These are phyloP conservation scores for Zaprionus davidi DNA, from an alignment of 1,140 invertebrate species.

Conservation along the genomic window DNA sequence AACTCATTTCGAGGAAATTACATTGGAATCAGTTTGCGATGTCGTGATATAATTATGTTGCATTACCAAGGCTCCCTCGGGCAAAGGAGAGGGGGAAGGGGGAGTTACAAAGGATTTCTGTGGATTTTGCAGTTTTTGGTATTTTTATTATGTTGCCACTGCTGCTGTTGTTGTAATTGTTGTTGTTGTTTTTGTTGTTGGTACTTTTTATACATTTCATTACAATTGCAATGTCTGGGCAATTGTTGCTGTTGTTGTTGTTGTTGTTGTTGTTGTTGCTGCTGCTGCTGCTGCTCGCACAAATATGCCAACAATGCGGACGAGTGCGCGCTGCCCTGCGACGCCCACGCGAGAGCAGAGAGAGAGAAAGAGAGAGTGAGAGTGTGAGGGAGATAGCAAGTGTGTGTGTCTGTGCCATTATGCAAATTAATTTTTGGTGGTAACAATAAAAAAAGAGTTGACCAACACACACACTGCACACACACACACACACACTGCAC, in stretches of 20 bases:
- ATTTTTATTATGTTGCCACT: background rate
- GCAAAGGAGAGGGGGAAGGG: background rate
- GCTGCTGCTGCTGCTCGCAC: constrained; percentile 8
- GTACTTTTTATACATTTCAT: constrained; percentile 12
- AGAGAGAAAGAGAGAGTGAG: background rate
- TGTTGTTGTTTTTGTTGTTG: background rate
- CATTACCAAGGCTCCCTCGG: background rate
- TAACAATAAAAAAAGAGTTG: constrained; percentile 54
- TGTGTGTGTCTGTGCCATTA: constrained; percentile 53
- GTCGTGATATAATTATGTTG: constrained; percentile 7
- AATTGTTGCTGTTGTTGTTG: constrained; percentile 1
- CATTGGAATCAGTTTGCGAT: constrained; percentile 6
- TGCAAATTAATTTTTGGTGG: constrained; percentile 81
- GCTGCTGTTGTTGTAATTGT: background rate
- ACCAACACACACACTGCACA: constrained; percentile 38
- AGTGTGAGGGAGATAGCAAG: background rate
- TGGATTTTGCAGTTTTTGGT: constrained; percentile 5
- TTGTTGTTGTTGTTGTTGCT: constrained; percentile 8
- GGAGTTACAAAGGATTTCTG: constrained; percentile 1
- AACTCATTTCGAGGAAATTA: background rate
- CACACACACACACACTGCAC: constrained; percentile 19
- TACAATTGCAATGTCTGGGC: constrained; percentile 20
- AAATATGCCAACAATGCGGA: constrained; percentile 24
- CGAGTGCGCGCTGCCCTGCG: background rate
- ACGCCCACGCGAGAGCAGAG: background rate